Conservation (phyloP, 2,113 vertebrate genomes). For the Pseudopodoces humilis region DNA sequence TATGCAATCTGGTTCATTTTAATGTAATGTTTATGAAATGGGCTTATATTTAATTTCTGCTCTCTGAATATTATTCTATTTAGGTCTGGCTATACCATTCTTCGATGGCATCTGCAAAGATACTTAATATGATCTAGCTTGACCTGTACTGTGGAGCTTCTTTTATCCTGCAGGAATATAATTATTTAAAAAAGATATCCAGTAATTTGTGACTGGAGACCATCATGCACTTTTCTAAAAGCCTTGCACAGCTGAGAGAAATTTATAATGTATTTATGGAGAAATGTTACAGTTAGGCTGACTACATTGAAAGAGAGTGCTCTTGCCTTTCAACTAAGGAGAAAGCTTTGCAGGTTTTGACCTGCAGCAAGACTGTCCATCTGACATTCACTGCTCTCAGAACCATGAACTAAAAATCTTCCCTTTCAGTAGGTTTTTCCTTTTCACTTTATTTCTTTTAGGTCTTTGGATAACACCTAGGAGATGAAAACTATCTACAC, state of each 20-base stretch:
- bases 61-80: not conserved
- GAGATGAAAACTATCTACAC: not conserved
- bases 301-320: not conserved
- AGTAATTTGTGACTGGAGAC: slow-evolving; percentile 20
- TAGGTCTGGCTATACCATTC: not conserved
- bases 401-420: not conserved
- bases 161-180: slow-evolving; percentile 20
- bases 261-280: slow-evolving; percentile 18
- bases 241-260: not conserved
- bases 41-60: slow-evolving; percentile 40
- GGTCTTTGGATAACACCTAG: not conserved
- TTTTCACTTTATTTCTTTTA: not conserved
- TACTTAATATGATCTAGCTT: slow-evolving; percentile 4
- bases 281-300: not conserved
- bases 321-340: slow-evolving; percentile 26
- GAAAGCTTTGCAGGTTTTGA: not conserved
- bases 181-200: slow-evolving; percentile 26
- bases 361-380: not conserved
- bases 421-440: not conserved
- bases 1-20: not conserved
- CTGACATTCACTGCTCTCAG: not conserved
- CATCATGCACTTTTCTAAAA: not conserved
- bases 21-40: not conserved
- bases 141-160: not conserved
- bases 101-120: slow-evolving; percentile 27